A percentile compares a stretch with the other conserved stretches of the same genome.
phyloP scores from a whole-genome alignment of 2,888 invertebrate species.

The Marasmarcha lunaedactyla region DNA sequence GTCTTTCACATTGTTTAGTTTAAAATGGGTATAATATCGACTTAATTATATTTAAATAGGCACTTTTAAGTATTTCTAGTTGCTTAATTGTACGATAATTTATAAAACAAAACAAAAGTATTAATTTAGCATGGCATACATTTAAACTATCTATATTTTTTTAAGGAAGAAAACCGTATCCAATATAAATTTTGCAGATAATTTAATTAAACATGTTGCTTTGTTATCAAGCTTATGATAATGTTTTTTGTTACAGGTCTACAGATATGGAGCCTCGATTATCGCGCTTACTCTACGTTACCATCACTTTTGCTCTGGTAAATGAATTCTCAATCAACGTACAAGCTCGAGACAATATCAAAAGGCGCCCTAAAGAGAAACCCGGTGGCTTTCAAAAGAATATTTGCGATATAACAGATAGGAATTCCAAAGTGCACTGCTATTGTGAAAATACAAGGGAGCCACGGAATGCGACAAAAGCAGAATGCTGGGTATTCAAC shows the following conservation, averaged over 20 bases:
- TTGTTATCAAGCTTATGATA: no score
- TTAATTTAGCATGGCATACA: no score
- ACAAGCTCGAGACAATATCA: conserved; percentile 54
- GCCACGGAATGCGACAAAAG: conserved; percentile 73
- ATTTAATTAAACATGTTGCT: no score
- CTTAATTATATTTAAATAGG: no score
- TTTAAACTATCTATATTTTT: no score
- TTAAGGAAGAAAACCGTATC: no score
- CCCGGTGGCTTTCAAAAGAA: conserved; percentile 61
- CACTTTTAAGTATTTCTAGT: no score
- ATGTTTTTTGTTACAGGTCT: conserved; percentile 11
- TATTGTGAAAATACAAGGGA: conserved; percentile 73
- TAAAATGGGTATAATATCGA: no score
- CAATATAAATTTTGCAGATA: no score
- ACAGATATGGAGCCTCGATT: conserved; percentile 48
- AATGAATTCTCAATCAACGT: conserved; percentile 61
- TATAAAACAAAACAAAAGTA: no score
- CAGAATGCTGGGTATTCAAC: conserved; percentile 83
- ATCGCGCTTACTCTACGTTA: conserved; percentile 48
- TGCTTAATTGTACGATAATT: no score
- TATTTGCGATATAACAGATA: conserved; percentile 69
- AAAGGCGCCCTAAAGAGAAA: conserved; percentile 57
- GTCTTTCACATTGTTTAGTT: no score
- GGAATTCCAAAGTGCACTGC: conserved; percentile 74
- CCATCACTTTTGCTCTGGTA: conserved; percentile 52